Base-by-base conservation (phyloP, 2,888 invertebrate species). In the Drosophila lacicola region DNA sequence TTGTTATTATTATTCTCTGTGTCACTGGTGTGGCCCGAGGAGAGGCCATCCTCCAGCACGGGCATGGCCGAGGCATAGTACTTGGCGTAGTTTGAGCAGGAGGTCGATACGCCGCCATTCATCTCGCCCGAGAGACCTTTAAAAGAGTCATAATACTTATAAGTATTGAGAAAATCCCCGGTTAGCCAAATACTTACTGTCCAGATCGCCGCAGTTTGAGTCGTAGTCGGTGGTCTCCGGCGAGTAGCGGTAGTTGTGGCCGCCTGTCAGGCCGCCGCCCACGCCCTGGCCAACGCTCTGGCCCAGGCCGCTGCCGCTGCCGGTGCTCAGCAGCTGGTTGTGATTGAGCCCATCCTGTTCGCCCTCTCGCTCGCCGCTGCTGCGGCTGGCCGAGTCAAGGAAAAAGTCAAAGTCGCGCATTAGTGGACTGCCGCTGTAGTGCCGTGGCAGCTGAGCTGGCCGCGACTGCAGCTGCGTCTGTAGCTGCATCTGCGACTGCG, bases 221-320 rank as follows among this genome's bases (percentile, higher is more conserved):
- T 97, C 98, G 91, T 97, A 97, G 93, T 98, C 98, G 66, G 97
- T 98, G 69, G 97, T 97, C 93, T 98, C 98, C 6, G 98, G 97
- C 42, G 98, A 98, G 68, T 98, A 94, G 25, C 97, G 97, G 92
- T 97, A 97, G 91, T 97, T 97, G 69, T 88, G 86, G 3, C 85
- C 74, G 1, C 78, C 79, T 0, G 80, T 80, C 4, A 82, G 36
- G 17, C 62, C 80, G 2, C 70, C 69, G 19, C 80, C 77, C 14
- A 78, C 77, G 11, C 63, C 70, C 39, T 74, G 73, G 10, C 71
- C 78, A 9, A 65, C 70, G 13, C 70, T 72, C n/a, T 75, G 77
- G 0, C 90, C 95, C 94, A 78, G n/a, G 0, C 70, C 81, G 25
- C 77, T 79, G 25, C 82, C 84, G 46, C 86, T 86, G 62, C 81